Evolutionary conservation across 2,888 invertebrate species (phyloP), one percentile per base, ranked within the genome.

Genomic region (Xestia c-nigrum): DNA sequence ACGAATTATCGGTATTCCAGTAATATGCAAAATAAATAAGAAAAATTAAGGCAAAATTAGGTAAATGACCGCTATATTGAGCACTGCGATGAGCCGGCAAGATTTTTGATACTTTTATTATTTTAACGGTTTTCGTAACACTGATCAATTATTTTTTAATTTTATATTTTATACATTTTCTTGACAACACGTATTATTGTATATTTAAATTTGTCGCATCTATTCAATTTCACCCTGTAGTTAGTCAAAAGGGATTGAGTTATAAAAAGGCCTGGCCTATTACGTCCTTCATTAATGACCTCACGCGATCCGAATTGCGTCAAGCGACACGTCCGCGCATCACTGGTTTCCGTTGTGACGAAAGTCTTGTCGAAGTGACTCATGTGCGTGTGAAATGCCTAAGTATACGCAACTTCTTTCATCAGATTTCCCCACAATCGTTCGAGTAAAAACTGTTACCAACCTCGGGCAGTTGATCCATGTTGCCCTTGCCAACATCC

Each of bases 391-490:
- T 50, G 19, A 19, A 50, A 19, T 50, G 19, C 50, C 31, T 31
- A 31, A 31, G 31, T 19, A 50, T 50, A 19, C 7, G 19, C 31
- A 24, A 31, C 31, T 59, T 19, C 24, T 19, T 61, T 61, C 38
- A 61, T 21, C 38, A 5, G 38, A 38, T 5, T 61, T 38, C 31
- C 31, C 19, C 9, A 9, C 19, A 9, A 9, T 61, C 4, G 4
- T 21, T 31, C 21, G 1, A 19, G 10, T 6, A 19, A 38, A 31
- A 38, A 2, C 10, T 5, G 12, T 63, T 16, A 64, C 64, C 43
- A 92, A 98, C 98, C 97, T 99, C 99, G 0, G 99, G 99, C 86
- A 99, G 93, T 87, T 98, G 97, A 46, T 98, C 98, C 85, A 98
- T 92, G 76, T 98, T 98, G 43, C 99, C 99, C 83, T 97, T 97